A percentile compares a stretch with the other conserved stretches of the same genome.
phyloP scores from a whole-genome alignment of 2,888 invertebrate species.

The Hypomecis punctinalis region DNA sequence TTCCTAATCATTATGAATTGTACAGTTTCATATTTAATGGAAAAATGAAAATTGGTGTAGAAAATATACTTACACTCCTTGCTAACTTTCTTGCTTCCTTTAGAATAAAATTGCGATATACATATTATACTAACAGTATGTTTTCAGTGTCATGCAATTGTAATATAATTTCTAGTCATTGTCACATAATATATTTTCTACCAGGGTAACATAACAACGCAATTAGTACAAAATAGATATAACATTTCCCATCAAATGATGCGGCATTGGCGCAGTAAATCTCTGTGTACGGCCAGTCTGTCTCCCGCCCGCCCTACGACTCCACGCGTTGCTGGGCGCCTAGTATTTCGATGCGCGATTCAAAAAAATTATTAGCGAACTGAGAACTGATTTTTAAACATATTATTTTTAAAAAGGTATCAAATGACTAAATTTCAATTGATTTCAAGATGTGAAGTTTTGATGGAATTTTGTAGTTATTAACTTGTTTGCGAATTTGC shows the following conservation, averaged over 20 bases:
- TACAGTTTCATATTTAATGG: too few relatives aligned
- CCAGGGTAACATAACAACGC: conserved; percentile 13
- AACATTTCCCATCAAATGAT: conserved; percentile 27
- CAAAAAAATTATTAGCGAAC: conserved; percentile 17
- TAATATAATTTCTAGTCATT: conserved; percentile 2
- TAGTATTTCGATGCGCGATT: conserved; percentile 45
- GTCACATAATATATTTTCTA: background rate
- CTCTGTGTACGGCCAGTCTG: conserved; percentile 50
- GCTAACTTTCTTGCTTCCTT: too few relatives aligned
- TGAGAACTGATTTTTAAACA: background rate
- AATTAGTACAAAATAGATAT: conserved; percentile 9
- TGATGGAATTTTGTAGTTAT: background rate
- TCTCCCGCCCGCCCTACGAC: conserved; percentile 53
- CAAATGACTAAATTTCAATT: too few relatives aligned
- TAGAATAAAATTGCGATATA: too few relatives aligned
- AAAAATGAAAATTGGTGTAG: too few relatives aligned
- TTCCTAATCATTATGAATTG: too few relatives aligned
- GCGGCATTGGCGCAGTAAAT: conserved; percentile 27
- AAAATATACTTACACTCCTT: too few relatives aligned
- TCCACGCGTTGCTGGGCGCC: conserved; percentile 58
- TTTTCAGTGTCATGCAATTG: too few relatives aligned
- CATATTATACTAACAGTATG: too few relatives aligned
- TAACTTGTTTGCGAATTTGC: background rate
- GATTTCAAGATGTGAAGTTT: background rate
- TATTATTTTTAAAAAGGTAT: too few relatives aligned